A percentile compares a stretch with the other conserved stretches of the same genome.
These are phyloP conservation scores for Morinoia aosen DNA, from an alignment of 2,888 invertebrate species.

Conservation along the genomic window DNA sequence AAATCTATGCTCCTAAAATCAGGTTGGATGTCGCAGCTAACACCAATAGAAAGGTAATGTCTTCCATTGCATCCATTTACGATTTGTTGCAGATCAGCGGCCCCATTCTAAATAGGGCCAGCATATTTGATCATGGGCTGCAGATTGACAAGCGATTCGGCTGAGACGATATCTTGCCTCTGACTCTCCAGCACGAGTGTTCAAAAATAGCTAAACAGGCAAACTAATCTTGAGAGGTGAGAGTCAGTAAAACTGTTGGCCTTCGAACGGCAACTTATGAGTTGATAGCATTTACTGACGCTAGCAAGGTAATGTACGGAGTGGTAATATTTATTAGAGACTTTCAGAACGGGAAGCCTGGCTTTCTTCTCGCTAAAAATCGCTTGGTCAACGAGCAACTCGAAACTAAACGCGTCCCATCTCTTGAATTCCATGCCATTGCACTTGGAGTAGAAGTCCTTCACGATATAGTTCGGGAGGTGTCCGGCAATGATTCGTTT, in stretches of 20 bases:
- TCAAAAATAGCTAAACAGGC: constrained; percentile 9
- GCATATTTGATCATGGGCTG: neutral
- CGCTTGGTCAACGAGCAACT: constrained; percentile 24
- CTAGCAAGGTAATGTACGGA: neutral
- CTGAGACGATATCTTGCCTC: constrained; percentile 1
- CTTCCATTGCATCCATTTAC: neutral
- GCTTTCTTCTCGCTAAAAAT: constrained; percentile 43
- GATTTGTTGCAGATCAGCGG: neutral
- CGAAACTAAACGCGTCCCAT: neutral
- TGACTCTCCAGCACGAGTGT: neutral
- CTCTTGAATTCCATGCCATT: neutral
- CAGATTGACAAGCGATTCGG: neutral
- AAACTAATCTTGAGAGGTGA: neutral
- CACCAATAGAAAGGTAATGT: neutral
- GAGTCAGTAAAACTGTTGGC: neutral
- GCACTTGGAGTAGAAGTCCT: neutral
- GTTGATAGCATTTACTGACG: neutral
- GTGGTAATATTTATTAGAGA: neutral
- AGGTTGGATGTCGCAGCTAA: neutral
- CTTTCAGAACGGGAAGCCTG: neutral
- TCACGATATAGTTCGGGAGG: neutral
- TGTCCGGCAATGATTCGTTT: neutral
- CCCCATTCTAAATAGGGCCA: neutral
- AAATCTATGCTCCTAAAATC: neutral
- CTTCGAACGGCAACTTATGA: neutral